Percentiles rank a stretch among this genome's conserved stretches.
phyloP scores from a whole-genome alignment of 2,797 vertebrate genomes.

The Lutjanus campechanus region DNA sequence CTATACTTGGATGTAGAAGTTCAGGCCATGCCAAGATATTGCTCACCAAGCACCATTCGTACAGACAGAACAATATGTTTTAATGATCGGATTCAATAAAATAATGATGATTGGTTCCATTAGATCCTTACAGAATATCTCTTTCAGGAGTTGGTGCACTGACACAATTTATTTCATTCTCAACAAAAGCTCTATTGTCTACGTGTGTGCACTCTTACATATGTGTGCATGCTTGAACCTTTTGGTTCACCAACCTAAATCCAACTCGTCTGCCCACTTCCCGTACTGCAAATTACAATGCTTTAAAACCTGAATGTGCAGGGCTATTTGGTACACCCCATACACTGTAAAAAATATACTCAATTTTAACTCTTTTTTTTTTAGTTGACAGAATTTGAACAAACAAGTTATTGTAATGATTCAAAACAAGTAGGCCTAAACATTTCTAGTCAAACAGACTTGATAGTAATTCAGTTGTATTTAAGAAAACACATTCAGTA shows the following conservation, averaged over 20 bases:
- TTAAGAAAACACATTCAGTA: too few species aligned
- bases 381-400: too few species aligned
- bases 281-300: slow-evolving; percentile 30
- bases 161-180: slow-evolving; percentile 31
- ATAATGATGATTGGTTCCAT: slow-evolving; percentile 62
- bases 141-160: slow-evolving; percentile 33
- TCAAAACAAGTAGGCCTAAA: too few species aligned
- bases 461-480: too few species aligned
- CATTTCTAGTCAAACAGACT: too few species aligned
- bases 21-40: slow-evolving; percentile 64
- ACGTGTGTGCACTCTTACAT: neutral
- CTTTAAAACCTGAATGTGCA: slow-evolving; percentile 5
- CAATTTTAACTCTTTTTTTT: too few species aligned
- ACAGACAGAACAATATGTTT: slow-evolving; percentile 56
- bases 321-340: slow-evolving; percentile 18
- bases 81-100: slow-evolving; percentile 71
- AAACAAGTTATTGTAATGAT: too few species aligned
- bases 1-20: slow-evolving; percentile 71
- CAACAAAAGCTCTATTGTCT: slow-evolving; percentile 61
- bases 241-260: slow-evolving; percentile 41
- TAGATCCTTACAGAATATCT: slow-evolving; percentile 40
- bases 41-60: slow-evolving; percentile 50
- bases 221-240: slow-evolving; percentile 24
- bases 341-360: neutral
- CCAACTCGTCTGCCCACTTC: slow-evolving; percentile 41